Evolutionary conservation across 2,113 vertebrate genomes (phyloP), one percentile per base, ranked within the genome.

Genomic region (Sorex araneus): DNA sequence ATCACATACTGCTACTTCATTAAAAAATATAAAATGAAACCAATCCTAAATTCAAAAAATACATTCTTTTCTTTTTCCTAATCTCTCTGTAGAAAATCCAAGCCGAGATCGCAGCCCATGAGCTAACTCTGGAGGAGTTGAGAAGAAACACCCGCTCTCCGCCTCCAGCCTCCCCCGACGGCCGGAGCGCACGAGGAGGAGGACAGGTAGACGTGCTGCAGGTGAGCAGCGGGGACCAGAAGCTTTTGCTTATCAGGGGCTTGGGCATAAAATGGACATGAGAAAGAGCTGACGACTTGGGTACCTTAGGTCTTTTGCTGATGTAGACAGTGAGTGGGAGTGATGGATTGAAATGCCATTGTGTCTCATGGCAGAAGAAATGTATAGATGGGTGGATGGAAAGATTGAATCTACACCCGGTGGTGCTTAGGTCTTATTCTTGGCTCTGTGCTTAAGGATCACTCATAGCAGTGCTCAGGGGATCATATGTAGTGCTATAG

Each of bases 121-220:
- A 99, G 94, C 96, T 98, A 18, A 98, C 98, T 0, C 95, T 99
- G 67, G 99, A 99, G 89, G 99, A 99, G 75, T 94, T 99, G 97
- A 99, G 98, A 97, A 99, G 97, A 95, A 99, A 98, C 57, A 89
- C 97, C 21, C 97, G 97, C 16, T 97, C 98, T 63, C 94, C 98
- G 67, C 97, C 98, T 40, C 97, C 97, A 0, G 71, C 97, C 2
- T 97, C 98, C 50, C 85, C 98, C 3, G 99, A 99, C 18, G 98
- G 98, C 91, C 98, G 99, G 95, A 92, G 97, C 9, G 81, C 96
- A 3, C 98, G 98, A 73, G 98, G 98, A 93, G 99, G 98, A 57
- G 98, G 98, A 92, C 98, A 98, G 96, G 94, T 99, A 97, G 99
- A 99, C 93, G 97, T 98, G 67, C 96, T 99, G 30, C 99, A 99